Base-by-base conservation (phyloP, 1,140 invertebrate genomes). In the Heliothis virescens region DNA sequence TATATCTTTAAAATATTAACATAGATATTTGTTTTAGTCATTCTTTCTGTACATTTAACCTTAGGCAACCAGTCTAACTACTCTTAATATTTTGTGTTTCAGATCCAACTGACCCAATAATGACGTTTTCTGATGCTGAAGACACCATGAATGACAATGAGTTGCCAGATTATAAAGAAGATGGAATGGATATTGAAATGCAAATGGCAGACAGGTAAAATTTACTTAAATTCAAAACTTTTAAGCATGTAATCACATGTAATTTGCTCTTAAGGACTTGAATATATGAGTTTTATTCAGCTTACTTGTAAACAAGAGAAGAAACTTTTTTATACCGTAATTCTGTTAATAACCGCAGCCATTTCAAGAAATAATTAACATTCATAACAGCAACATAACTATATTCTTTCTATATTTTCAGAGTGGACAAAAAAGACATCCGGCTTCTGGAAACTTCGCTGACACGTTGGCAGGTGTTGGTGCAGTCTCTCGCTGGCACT, bases 71-170 rank as follows among this genome's bases (percentile, higher is more conserved):
- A 7, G 34, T 4, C 9, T n/a, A n/a, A n/a, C n/a, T n/a, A n/a
- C 1, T 41, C 34, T 0, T 50, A 50, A 21, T 21, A 67, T 50
- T 21, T 41, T 79, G 47, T 57, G 15, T 90, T 87, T 41, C 79
- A 91, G 87, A 84, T 86, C 84, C 94, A 83, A 95, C 95, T 79
- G 97, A 98, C 83, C 96, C 96, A 85, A 95, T 97, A 26, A 89
- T 98, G 50, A 98, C 97, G 86, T 99, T 99, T 91, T 98, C 98
- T 60, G 98, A 99, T 95, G 98, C 98, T 4, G 99, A 99, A 93
- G 98, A 99, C 85, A 95, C 97, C 83, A 96, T 99, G 12, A 97
- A 98, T 88, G 98, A 99, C 94, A 95, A 96, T 15, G 98, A 99
- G 87, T 91, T 99, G 18, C 95, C 95, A 55, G 98, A 98, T 82